phyloP scores from a whole-genome alignment of 2,888 invertebrate genomes.

The Antheraea yamamai region DNA sequence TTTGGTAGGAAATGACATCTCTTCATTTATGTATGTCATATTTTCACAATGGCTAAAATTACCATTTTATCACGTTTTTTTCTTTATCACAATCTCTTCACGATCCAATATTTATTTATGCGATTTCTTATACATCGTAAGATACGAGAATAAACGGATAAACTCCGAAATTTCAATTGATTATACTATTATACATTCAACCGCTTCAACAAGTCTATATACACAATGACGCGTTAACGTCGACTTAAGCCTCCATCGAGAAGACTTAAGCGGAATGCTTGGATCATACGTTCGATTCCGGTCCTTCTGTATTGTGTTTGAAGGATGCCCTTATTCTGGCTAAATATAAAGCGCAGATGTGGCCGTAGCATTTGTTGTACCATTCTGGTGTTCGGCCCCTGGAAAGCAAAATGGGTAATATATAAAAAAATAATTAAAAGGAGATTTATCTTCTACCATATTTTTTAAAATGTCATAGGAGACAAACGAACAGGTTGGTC shows the following conservation, averaged over 20 bases:
- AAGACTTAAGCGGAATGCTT: slow-evolving; percentile 76
- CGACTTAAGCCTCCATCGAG: slow-evolving; percentile 58
- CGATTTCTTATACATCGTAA: neutral
- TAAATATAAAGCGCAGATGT: slow-evolving; percentile 86
- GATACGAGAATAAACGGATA: neutral
- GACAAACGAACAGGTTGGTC: too few relatives aligned
- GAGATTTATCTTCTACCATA: too few relatives aligned
- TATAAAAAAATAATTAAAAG: neutral
- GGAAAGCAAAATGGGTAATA: slow-evolving; percentile 50
- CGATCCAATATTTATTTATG: neutral
- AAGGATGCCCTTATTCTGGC: slow-evolving; percentile 92
- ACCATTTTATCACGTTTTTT: neutral
- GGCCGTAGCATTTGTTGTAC: slow-evolving; percentile 97
- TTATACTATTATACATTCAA: slow-evolving; percentile 1
- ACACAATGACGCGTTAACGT: slow-evolving; percentile 44
- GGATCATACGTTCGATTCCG: slow-evolving; percentile 94
- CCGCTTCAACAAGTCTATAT: slow-evolving; percentile 29
- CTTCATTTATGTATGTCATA: neutral
- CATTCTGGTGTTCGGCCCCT: slow-evolving; percentile 97
- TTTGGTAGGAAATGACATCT: neutral
- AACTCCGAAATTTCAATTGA: neutral
- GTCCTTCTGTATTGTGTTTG: slow-evolving; percentile 91
- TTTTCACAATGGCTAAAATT: neutral
- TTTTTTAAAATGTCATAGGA: too few relatives aligned
- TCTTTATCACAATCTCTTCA: neutral